These are phyloP conservation scores for Formicarius rufipectus DNA, from an alignment of 2,113 vertebrate species.

Conservation along the genomic window DNA sequence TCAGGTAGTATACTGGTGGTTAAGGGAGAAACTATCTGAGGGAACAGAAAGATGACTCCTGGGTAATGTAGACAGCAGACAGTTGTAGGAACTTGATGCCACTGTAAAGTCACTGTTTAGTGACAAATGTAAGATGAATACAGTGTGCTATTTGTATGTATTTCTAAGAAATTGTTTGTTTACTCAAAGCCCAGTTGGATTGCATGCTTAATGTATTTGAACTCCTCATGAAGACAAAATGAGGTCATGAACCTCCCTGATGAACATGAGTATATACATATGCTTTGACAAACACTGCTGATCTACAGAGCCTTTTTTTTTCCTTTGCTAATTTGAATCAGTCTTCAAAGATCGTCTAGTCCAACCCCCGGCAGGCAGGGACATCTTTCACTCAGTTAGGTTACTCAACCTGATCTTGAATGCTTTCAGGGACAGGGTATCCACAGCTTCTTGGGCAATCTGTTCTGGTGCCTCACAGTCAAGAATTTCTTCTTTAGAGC, in stretches of 20 bases:
- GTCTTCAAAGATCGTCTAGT: not conserved
- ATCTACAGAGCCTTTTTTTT: not conserved
- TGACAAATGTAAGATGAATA: not conserved
- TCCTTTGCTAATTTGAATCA: not conserved
- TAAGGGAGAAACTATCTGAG: not conserved
- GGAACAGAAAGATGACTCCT: not conserved
- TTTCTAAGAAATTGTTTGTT: not conserved
- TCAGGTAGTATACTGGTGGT: not conserved
- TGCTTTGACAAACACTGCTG: not conserved
- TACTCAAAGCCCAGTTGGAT: not conserved
- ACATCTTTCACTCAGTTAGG: not conserved
- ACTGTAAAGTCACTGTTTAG: not conserved
- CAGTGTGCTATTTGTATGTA: not conserved
- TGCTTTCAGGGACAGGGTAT: not conserved
- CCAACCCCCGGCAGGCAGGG: not conserved
- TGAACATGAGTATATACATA: not conserved
- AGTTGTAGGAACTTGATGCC: not conserved
- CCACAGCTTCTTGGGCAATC: not conserved
- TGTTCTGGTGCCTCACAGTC: not conserved
- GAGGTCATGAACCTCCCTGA: not conserved
- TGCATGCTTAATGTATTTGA: not conserved
- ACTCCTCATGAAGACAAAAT: not conserved
- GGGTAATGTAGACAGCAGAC: not conserved
- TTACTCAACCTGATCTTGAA: not conserved
- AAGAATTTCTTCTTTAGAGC: not conserved